phyloP scores from a whole-genome alignment of 2,113 vertebrate genomes.

The Centropus unirufus region DNA sequence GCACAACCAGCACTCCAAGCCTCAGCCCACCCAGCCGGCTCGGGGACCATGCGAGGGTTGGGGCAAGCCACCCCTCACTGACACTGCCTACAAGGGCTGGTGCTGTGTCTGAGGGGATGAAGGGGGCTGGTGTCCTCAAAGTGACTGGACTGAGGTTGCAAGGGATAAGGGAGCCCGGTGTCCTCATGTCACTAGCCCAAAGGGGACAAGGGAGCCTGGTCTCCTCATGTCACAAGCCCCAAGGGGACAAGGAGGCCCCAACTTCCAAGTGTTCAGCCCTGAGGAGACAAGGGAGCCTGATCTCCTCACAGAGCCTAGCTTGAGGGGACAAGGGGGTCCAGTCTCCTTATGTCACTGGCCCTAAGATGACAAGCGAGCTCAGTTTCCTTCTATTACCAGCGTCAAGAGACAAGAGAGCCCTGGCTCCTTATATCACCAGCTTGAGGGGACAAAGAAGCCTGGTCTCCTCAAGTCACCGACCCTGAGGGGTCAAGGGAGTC shows the following conservation, averaged over 20 bases:
- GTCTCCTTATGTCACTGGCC: no score
- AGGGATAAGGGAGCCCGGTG: no score
- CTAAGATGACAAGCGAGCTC: background rate
- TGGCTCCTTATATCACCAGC: no score
- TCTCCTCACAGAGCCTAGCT: background rate
- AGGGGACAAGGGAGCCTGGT: background rate
- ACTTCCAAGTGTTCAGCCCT: no score
- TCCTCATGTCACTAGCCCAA: no score
- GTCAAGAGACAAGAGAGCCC: background rate
- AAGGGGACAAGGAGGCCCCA: no score
- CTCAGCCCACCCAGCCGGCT: background rate
- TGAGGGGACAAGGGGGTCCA: no score
- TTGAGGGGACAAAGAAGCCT: background rate
- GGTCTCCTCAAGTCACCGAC: background rate
- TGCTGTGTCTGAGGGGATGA: no score
- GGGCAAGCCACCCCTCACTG: background rate
- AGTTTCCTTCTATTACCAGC: fast-evolving
- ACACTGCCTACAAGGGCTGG: no score
- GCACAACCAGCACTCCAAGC: slow-evolving; percentile 2
- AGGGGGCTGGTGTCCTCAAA: background rate
- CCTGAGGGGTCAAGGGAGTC: background rate
- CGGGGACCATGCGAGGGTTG: background rate
- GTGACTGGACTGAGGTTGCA: background rate
- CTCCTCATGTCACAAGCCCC: no score
- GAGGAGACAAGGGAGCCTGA: background rate